Evolutionary conservation across 2,113 vertebrate genomes (phyloP), one percentile per base, ranked within the genome.

Genomic region (Phycodurus eques): DNA sequence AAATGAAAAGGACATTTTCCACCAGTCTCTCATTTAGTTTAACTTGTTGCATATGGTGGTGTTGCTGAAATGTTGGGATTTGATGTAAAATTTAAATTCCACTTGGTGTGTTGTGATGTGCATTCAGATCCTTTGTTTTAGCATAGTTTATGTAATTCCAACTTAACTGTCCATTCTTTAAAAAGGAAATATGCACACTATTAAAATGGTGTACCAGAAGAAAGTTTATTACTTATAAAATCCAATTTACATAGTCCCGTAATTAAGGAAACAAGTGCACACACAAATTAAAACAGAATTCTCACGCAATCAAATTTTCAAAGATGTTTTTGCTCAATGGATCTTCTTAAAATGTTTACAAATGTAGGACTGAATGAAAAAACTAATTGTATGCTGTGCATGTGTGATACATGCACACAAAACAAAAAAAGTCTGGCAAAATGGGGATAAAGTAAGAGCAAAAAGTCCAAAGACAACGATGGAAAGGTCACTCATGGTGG

Each of bases 181-280:
- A 49, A 51, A 15, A 0, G 4, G 0, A n/a, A 42, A 15, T 54
- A 69, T 1, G 63, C 3, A 66, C 57, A 31, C 11, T 20, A 22
- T 31, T 12, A 43, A 63, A 63, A 47, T 3, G 1, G 57, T 20
- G 66, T 88, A 89, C 83, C 83, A 85, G 87, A 90, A 89, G 86
- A 83, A 75, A 76, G 61, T 92, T 93, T 92, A 92, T 92, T 94
- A 71, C 73, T 90, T 90, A 90, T 72, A 93, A 93, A 92, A 90
- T 72, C 77, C 87, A 81, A 76, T 80, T 84, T 79, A 86, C 81
- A 88, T 63, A 70, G 75, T 80, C 80, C 76, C 87, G 87, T 75
- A 65, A 86, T 69, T 56, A 19, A 71, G 39, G 53, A 14, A 59
- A 67, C 59, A 79, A 81, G 73, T 66, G 49, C 49, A 81, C 39